A percentile compares a stretch with the other conserved stretches of the same genome.
Evolutionary conservation across 2,113 vertebrate species (phyloP).

Genomic region (Atherinomorus stipes): DNA sequence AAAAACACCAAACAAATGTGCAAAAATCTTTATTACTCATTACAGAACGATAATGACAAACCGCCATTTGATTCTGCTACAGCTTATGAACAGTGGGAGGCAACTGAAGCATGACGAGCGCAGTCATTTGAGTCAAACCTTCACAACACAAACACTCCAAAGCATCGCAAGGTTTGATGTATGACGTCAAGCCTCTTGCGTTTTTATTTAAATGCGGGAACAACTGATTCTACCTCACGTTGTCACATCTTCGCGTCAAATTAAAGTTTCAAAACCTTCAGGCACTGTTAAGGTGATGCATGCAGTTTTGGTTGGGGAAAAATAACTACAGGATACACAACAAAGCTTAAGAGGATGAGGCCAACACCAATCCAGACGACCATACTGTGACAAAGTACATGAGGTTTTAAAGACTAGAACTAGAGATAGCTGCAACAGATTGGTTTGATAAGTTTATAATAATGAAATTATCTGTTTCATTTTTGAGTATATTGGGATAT

Average conservation of each 20-base stretch:
- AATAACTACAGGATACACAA: conserved; percentile 23
- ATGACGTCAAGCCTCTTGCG: not conserved
- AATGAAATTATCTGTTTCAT: conserved; percentile 41
- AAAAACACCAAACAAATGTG: conserved; percentile 51
- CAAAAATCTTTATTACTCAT: conserved; percentile 77
- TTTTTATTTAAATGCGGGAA: conserved; percentile 26
- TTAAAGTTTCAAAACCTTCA: conserved; percentile 30
- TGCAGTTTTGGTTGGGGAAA: conserved; percentile 44
- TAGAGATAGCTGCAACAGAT: conserved; percentile 32
- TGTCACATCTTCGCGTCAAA: conserved; percentile 27
- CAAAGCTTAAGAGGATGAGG: conserved; percentile 13
- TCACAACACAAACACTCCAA: conserved; percentile 42
- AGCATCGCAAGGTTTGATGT: conserved; percentile 35
- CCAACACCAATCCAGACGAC: conserved; percentile 5
- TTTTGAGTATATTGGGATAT: conserved; percentile 24
- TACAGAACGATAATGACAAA: conserved; percentile 59
- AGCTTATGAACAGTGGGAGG: conserved; percentile 41
- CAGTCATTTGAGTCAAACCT: conserved; percentile 25
- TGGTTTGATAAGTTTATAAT: conserved; percentile 34
- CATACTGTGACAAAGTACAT: conserved; percentile 17
- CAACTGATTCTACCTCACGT: conserved; percentile 20
- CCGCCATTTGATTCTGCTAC: conserved; percentile 57
- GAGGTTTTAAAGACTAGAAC: conserved; percentile 23
- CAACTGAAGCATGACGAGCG: conserved; percentile 35
- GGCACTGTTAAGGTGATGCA: conserved; percentile 52